Conservation (phyloP, 2,113 vertebrate species). For the Platysteira castanea region DNA sequence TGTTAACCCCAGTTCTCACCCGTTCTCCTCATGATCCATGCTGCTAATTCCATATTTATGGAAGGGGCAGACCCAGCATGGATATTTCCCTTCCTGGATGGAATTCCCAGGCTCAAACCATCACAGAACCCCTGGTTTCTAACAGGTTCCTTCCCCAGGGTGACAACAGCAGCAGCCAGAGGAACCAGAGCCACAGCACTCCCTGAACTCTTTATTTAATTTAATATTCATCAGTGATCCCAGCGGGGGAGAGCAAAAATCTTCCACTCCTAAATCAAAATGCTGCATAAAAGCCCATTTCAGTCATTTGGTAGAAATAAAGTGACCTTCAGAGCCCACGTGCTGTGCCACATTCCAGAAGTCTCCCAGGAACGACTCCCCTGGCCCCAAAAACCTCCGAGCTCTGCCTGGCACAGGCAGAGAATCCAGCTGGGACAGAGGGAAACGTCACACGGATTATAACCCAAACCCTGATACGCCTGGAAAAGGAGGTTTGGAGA, state of each 20-base stretch:
- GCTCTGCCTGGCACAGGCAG: background rate
- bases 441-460: background rate
- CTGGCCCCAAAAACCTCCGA: background rate
- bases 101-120: background rate
- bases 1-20: background rate
- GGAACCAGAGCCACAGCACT: background rate
- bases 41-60: background rate
- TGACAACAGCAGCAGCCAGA: background rate
- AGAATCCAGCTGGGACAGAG: background rate
- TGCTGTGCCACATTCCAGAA: background rate
- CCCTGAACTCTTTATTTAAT: background rate
- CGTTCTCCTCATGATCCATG: background rate
- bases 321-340: constrained; percentile 47
- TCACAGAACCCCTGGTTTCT: background rate
- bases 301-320: constrained; percentile 18
- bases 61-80: background rate
- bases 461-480: background rate
- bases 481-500: background rate
- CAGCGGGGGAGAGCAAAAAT: constrained; percentile 55
- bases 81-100: background rate
- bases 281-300: constrained; percentile 40
- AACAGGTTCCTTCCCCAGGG: background rate
- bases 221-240: constrained; percentile 62
- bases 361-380: background rate
- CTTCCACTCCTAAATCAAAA: constrained; percentile 56